These are phyloP conservation scores for Drosophila trichaetosa DNA, from an alignment of 2,888 invertebrate genomes.

Conservation along the genomic window DNA sequence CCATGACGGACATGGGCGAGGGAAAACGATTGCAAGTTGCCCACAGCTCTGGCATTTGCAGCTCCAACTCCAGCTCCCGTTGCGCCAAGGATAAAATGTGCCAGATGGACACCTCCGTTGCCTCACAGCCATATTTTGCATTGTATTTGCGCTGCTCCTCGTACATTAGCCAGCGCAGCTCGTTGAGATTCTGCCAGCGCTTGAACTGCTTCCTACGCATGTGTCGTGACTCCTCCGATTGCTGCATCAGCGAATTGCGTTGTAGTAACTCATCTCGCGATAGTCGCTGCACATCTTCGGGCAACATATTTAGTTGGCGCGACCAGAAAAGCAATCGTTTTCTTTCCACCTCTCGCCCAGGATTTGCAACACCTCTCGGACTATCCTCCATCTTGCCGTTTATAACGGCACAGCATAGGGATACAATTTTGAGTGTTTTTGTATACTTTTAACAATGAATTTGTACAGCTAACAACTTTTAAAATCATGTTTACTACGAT, in stretches of 20 bases:
- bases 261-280: slow-evolving; percentile 43
- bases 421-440: neutral
- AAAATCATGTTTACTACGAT: slow-evolving; percentile 8
- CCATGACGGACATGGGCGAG: slow-evolving; percentile 58
- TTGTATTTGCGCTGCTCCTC: slow-evolving; percentile 54
- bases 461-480: slow-evolving; percentile 1
- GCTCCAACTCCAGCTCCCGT: slow-evolving; percentile 67
- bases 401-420: slow-evolving; percentile 5
- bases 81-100: slow-evolving; percentile 72
- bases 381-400: neutral
- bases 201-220: slow-evolving; percentile 31
- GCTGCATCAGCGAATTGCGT: slow-evolving; percentile 12
- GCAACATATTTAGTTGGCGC: slow-evolving; percentile 57
- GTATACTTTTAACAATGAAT: slow-evolving; percentile 3
- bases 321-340: slow-evolving; percentile 62
- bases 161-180: slow-evolving; percentile 60
- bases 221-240: slow-evolving; percentile 9
- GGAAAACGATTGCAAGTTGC: slow-evolving; percentile 49
- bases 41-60: slow-evolving; percentile 38
- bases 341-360: slow-evolving; percentile 28
- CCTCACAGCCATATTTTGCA: slow-evolving; percentile 17
- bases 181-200: slow-evolving; percentile 53
- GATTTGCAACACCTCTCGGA: neutral
- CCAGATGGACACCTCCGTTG: slow-evolving; percentile 60
- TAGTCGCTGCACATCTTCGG: slow-evolving; percentile 56